Base-by-base conservation (phyloP, 2,797 vertebrate genomes). In the Sebastes variabilis region DNA sequence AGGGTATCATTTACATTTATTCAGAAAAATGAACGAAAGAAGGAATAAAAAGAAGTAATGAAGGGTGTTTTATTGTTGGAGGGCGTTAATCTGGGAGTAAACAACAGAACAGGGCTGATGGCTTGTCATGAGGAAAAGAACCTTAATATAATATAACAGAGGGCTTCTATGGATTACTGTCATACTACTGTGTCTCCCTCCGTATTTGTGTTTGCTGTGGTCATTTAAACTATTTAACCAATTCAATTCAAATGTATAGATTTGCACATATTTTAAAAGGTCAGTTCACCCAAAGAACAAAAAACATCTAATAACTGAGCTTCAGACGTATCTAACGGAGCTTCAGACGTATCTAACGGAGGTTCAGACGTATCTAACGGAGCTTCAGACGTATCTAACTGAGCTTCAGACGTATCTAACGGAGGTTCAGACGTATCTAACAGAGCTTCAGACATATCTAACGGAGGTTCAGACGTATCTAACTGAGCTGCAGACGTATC, bases 221-320 rank as follows among this genome's bases (percentile, higher is more conserved):
- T 60, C 4, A 13, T 27, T 16, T 14, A 38, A 42, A 30, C 5
- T 27, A n/a, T 61, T 14, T 60, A 8, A 11, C 61, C 7, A 38
- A 9, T 30, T 69, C 4, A 78, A 36, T 30, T 54, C 18, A 36
- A 36, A 36, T 36, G 34, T 54, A 49, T 16, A 8, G 25, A 8
- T 24, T 60, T 13, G 62, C 30, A 1, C 16, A 24, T 13, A 14
- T n/a, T 38, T 66, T 34, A 34, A 49, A 72, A 25, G 36, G 61
- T 74, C 64, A 75, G 56, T 67, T 77, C 61, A 72, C n/a, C 16
- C 9, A 58, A 73, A 74, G 38, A 11, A 30, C 36, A 52, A 66
- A 64, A 49, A 29, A 22, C 2, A 24, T 16, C 42, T 14, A n/a
- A 4, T 36, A 36, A 36, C 34, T 12, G 34, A 12, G 34, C 34